Evolutionary conservation across 2,888 invertebrate species (phyloP), one percentile per base, ranked within the genome.

Genomic region (Meiosimyza decipiens): DNA sequence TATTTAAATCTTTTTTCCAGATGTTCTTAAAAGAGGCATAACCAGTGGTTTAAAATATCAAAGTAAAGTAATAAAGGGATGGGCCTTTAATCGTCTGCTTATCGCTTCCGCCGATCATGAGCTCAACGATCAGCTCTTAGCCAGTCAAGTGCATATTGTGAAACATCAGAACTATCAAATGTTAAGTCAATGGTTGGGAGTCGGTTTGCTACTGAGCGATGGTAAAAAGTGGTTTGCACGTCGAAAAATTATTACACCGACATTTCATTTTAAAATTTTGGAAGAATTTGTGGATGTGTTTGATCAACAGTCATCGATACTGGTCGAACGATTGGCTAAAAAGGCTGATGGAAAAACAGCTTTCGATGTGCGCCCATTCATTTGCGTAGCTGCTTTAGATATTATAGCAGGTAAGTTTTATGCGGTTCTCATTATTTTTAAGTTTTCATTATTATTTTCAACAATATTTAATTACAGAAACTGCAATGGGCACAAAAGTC

Each of bases 181-280:
- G 13, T 75, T 86, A 3, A 71, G 76, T 0, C 78, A 79, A 18
- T 86, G 79, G 40, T 7, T 40, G 40, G 40, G 40, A 40, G 9
- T 76, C 3, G 86, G 86, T 0, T 68, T 86, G 1, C 75, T 86
- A 1, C 69, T 85, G 7, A 85, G 84, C 73, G 80, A 82, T 49
- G 85, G 84, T 49, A 77, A 83, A 1, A 90, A 89, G 86, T 95
- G 94, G 94, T 89, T 89, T 79, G 86, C 86, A 1, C 89, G 92
- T 28, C 88, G 94, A 49, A 93, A 92, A 84, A 89, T 94, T 74
- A 86, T 94, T 68, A 94, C 94, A 0, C 94, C 94, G 3, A 90
- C 94, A 0, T 95, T 94, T 83, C 94, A 95, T 83, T 94, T 94
- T 82, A 91, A 92, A 79, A 93, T 94, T 71, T 85, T 94, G 60